Evolutionary conservation across 1,140 invertebrate species (phyloP).

Genomic region (Tenebrio molitor): DNA sequence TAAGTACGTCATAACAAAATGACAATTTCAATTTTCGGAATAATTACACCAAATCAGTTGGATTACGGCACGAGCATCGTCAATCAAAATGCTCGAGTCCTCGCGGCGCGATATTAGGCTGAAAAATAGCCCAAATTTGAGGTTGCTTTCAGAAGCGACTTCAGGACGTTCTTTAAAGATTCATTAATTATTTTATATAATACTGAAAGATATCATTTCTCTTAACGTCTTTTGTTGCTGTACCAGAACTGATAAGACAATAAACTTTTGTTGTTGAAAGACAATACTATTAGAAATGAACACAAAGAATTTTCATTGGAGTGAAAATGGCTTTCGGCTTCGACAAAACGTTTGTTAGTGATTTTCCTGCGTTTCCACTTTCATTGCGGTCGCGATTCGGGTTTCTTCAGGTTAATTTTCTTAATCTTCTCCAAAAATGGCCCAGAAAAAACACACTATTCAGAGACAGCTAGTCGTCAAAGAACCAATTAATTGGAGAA

Average conservation of each 20-base stretch:
- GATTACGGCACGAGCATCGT: conserved; percentile 16
- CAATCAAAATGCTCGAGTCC: conserved; percentile 9
- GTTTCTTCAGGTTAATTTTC: neutral
- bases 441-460: no score
- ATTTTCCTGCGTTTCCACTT: neutral
- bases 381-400: neutral
- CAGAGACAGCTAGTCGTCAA: no score
- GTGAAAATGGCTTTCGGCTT: conserved; percentile 19
- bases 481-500: no score
- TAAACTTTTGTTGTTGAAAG: conserved; percentile 22
- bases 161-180: conserved; percentile 1
- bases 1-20: conserved; percentile 30
- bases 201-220: conserved; percentile 30
- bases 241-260: conserved; percentile 2
- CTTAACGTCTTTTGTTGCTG: conserved; percentile 22
- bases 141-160: neutral
- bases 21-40: conserved; percentile 18
- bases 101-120: neutral
- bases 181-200: conserved; percentile 34
- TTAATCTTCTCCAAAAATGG: no score
- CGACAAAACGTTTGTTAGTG: conserved; percentile 16
- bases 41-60: conserved; percentile 23
- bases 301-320: conserved; percentile 24
- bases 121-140: conserved; percentile 19
- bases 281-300: conserved; percentile 24